phyloP scores from a whole-genome alignment of 2,888 invertebrate species.

The Morpho helenor region DNA sequence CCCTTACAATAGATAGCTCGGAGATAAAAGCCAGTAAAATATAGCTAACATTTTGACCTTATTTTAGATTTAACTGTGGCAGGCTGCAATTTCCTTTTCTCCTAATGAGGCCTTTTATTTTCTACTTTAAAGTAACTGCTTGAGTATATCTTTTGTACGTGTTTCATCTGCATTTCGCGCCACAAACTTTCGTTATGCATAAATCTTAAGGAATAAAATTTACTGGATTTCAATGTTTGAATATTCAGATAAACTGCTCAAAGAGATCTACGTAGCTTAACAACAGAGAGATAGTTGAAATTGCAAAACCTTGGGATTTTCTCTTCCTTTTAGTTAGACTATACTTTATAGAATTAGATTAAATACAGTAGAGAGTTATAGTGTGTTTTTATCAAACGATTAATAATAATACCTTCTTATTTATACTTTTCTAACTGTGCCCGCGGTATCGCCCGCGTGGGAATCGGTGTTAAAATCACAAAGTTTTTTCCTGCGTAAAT shows the following conservation, averaged over 20 bases:
- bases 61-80: constrained; percentile 65
- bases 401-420: no score
- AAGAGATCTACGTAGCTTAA: constrained; percentile 1
- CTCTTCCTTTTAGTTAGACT: background rate
- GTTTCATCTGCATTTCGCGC: constrained; percentile 24
- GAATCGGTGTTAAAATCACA: no score
- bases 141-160: constrained; percentile 33
- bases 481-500: no score
- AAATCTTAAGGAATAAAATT: background rate
- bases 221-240: background rate
- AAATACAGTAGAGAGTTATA: no score
- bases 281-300: background rate
- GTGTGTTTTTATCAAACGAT: no score
- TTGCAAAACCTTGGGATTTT: background rate
- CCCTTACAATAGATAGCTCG: constrained; percentile 39
- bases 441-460: no score
- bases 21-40: constrained; percentile 42
- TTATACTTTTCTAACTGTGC: no score
- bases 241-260: constrained; percentile 1
- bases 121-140: constrained; percentile 44
- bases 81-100: constrained; percentile 75
- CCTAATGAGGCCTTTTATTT: constrained; percentile 73
- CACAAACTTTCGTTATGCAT: background rate
- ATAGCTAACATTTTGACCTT: constrained; percentile 69
- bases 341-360: no score